Conservation (phyloP, 1,140 invertebrate species). For the Metopolophium dirhodum region DNA sequence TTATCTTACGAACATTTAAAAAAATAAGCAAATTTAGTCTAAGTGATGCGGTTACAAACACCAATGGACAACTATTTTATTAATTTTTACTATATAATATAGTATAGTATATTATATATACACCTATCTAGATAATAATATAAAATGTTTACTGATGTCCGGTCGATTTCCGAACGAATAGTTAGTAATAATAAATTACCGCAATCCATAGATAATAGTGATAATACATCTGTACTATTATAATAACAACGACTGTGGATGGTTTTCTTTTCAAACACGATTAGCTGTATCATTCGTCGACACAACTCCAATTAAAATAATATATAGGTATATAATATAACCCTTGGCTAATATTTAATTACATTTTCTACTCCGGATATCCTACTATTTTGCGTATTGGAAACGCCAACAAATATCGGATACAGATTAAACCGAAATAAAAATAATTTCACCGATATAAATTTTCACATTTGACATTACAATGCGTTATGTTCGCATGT, state of each 20-base stretch:
- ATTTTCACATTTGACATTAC: background rate
- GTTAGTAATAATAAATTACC: too few species aligned
- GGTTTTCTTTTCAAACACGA: background rate
- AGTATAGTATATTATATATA: too few species aligned
- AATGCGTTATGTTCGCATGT: background rate
- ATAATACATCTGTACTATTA: background rate
- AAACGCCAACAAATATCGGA: background rate
- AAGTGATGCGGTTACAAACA: too few species aligned
- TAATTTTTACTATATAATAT: too few species aligned
- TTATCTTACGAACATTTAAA: too few species aligned
- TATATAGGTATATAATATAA: background rate
- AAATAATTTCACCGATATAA: background rate
- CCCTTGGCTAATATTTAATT: conserved; percentile 4
- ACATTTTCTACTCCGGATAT: background rate
- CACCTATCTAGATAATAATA: too few species aligned
- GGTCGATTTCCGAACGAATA: too few species aligned
- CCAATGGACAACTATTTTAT: too few species aligned
- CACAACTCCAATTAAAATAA: background rate
- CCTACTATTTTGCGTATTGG: background rate
- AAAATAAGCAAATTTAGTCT: too few species aligned
- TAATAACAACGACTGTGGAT: background rate
- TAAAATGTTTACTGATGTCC: background rate
- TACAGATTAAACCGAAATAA: background rate
- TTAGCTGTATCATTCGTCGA: background rate
- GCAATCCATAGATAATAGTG: too few species aligned